Conservation (phyloP, 1,140 invertebrate genomes). For the Elymnias hypermnestra region DNA sequence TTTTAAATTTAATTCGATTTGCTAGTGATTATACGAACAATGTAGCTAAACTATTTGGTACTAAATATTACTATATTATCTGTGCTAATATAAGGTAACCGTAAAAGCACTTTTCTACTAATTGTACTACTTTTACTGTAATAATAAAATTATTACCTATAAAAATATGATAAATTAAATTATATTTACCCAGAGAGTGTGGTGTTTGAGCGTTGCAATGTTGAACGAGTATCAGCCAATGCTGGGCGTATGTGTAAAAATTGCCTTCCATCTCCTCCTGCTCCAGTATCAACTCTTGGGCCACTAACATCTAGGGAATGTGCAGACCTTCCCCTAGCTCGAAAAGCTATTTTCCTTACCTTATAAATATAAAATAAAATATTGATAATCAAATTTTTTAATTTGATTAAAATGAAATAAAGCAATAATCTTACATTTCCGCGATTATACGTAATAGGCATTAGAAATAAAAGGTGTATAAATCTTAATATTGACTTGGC, state of each 20-base stretch:
- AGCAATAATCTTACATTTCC: slow-evolving; percentile 54
- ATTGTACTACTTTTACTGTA: too few species aligned
- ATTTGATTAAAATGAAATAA: slow-evolving; percentile 16
- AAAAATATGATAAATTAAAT: too few species aligned
- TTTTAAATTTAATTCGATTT: too few species aligned
- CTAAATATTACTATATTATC: too few species aligned
- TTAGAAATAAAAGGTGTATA: slow-evolving; percentile 41
- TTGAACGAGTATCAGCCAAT: slow-evolving; percentile 48
- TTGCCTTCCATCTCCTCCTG: slow-evolving; percentile 54
- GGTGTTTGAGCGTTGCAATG: slow-evolving; percentile 50
- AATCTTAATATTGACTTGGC: slow-evolving; percentile 45
- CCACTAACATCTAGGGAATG: slow-evolving; percentile 60
- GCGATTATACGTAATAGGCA: slow-evolving; percentile 65
- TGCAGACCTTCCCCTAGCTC: slow-evolving; percentile 63
- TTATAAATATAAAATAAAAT: slow-evolving; percentile 26
- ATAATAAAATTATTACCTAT: too few species aligned
- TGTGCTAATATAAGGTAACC: too few species aligned
- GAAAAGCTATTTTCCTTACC: slow-evolving; percentile 67
- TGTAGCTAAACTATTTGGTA: too few species aligned
- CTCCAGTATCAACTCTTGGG: slow-evolving; percentile 38
- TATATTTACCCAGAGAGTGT: slow-evolving; percentile 41
- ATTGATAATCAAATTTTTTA: background rate
- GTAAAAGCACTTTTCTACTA: too few species aligned
- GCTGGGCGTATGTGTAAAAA: slow-evolving; percentile 72
- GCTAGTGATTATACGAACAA: too few species aligned